Evolutionary conservation across 1,140 invertebrate genomes (phyloP), one percentile per base, ranked within the genome.

Genomic region (Colletes gigas): DNA sequence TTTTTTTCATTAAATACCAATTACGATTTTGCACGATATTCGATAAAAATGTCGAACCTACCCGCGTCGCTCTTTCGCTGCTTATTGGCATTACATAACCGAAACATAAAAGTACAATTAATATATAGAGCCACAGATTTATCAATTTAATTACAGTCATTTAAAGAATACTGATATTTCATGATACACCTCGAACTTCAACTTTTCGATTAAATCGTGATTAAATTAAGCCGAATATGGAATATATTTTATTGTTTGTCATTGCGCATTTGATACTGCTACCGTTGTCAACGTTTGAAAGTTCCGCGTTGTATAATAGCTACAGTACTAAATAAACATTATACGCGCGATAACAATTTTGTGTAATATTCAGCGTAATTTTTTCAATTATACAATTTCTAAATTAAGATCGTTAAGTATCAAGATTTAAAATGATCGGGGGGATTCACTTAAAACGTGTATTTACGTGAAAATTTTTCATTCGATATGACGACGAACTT

Each of bases 71-170:
- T 83, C 79, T 83, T 80, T 90, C 90, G 74, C 79, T 91, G 85
- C 88, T 91, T 88, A 91, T 90, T 90, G 92, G 92, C 92, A 93
- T 93, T 83, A 92, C 92, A 93, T 92, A 90, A 92, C 86, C 82
- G 44, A 89, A 78, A 69, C 59, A 77, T 60, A 70, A 47, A 74
- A 39, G 6, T 55, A 67, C 10, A 57, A 62, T 79, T 57, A 72
- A n/a, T 73, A 47, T 55, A 68, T 71, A 30, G n/a, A 41, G 7
- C 12, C 15, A 62, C 62, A 50, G 14, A 17, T 74, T 19, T 9
- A 6, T 30, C 30, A 76, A 57, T 66, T 19, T 71, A 55, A 44
- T 59, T 47, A n/a, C 19, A 41, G 67, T 75, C 57, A 79, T 71
- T 74, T 85, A 44, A 77, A 44, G 0, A 21, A 67, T 50, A 44